Conservation (phyloP, 2,888 invertebrate species). For the Campopleginae sp. region DNA sequence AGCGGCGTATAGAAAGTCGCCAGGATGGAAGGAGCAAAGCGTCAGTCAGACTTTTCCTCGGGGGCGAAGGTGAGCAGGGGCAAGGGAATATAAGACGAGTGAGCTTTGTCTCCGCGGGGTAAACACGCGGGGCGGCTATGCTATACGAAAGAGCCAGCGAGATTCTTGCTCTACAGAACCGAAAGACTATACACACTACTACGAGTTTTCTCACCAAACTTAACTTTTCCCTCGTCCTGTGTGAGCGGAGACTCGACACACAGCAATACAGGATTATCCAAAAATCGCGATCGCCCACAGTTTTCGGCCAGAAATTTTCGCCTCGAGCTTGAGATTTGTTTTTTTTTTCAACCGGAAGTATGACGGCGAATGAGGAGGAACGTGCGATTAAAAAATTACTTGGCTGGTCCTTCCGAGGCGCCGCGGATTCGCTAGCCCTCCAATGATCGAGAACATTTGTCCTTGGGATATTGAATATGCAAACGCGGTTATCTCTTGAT, state of each 20-base stretch:
- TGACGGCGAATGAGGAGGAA: not conserved
- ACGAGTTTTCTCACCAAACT: constrained; percentile 58
- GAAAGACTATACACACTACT: constrained; percentile 58
- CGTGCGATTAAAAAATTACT: not conserved
- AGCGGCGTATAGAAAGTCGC: constrained; percentile 53
- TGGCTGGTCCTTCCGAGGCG: not conserved
- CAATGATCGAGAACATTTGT: not conserved
- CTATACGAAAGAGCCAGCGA: constrained; percentile 22
- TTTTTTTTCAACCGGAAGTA: not conserved
- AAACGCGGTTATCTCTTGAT: not conserved
- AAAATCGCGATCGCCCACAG: no score
- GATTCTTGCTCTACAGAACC: constrained; percentile 63
- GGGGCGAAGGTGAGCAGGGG: constrained; percentile 34
- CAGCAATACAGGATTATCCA: constrained; percentile 23
- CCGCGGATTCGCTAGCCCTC: not conserved
- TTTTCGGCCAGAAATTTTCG: no score
- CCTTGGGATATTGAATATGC: not conserved
- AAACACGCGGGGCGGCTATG: constrained; percentile 69
- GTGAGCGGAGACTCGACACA: constrained; percentile 42
- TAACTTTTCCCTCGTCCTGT: constrained; percentile 63
- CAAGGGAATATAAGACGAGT: constrained; percentile 64
- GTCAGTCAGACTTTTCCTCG: constrained; percentile 64
- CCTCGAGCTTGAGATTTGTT: no score
- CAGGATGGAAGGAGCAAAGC: constrained; percentile 44
- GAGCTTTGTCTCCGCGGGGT: constrained; percentile 71